Base-by-base conservation (phyloP, 2,113 vertebrate genomes). In the Myotis brandtii region DNA sequence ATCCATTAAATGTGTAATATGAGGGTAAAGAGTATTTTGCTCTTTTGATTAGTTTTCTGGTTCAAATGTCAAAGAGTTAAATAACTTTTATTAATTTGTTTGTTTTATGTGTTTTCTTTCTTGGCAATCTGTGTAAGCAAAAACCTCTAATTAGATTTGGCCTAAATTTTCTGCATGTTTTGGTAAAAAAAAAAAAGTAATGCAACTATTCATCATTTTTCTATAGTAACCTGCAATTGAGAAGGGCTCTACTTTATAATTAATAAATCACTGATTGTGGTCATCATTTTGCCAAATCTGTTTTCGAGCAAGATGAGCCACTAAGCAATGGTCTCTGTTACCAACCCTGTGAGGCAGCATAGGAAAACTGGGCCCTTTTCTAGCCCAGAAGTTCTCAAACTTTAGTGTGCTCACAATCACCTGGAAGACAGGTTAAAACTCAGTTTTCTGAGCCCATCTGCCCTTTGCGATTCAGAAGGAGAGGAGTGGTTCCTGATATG, bases 81-180 rank as follows among this genome's bases (percentile, higher is more conserved):
- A 32, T 91, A 69, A 87, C 30, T 94, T 89, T 52, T 75, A 70
- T 37, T 23, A 46, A 54, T 92, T 97, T 90, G 34, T 91, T 94
- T 85, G 48, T 32, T 92, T 95, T 94, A 14, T 67, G 14, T 91
- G 92, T 91, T 87, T 90, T 84, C 82, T 91, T 85, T 94, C 46
- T 94, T 94, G 86, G 67, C 52, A 89, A 54, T 67, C 30, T 62
- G 21, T 72, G 17, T n/a, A 86, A 82, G 46, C 12, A 67, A 72
- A 96, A 77, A 40, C 21, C 9, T 91, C 27, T 93, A 88, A 95
- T 87, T 96, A 81, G 46, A 88, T 95, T 93, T 96, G 62, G 94
- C 59, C 18, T 93, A n/a, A 94, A 93, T 94, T 89, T 93, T 89
- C 72, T 79, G 17, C 37, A 70, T 86, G 30, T 91, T 96, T 95